Base-by-base conservation (phyloP, 2,888 invertebrate genomes). In the Leucozona laternaria region DNA sequence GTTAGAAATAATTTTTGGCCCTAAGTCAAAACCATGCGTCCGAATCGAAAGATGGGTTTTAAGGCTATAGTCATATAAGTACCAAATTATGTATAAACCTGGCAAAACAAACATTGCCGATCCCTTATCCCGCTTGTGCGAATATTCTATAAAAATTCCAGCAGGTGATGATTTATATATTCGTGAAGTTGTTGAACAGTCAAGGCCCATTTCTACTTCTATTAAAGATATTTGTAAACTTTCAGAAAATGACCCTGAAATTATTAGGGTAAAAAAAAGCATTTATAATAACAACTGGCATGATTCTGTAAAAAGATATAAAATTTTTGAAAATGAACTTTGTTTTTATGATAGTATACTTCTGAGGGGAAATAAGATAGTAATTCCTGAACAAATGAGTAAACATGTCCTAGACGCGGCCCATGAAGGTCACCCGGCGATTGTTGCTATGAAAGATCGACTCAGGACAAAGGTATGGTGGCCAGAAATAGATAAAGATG, bases 1-100 rank as follows among this genome's bases (percentile, higher is more conserved):
- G 0, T 82, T 93, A 10, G 88, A 89, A 53, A 88, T 34, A 13
- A 88, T 90, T 28, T 89, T 89, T 79, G 79, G 78, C 5, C 76
- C 85, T 31, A 86, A 70, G 11, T 86, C 88, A 10, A 89, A 86
- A 71, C 88, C 89, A 4, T 89, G 88, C 70, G 89, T 89, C 2
- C 62, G 89, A 25, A 82, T 89, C 10, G 89, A 89, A 79, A 72
- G 88, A 15, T 89, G 20, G 58, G 58, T 58, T 3, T 58, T 58
- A 58, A 34, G 37, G 37, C 58, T 58, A 4, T 37, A 58, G 11
- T 34, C 57, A 17, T 37, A 34, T 13, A 20, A 37, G 7, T 58
- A 31, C 28, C 31, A 58, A 28, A 20, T 31, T 34, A 37, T 58
- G 10, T 58, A 37, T 20, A 58, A 28, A 8, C 20, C 37, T 4